Evolutionary conservation across 2,113 vertebrate species (phyloP), one percentile per base, ranked within the genome.

Genomic region (Cacatua alba): DNA sequence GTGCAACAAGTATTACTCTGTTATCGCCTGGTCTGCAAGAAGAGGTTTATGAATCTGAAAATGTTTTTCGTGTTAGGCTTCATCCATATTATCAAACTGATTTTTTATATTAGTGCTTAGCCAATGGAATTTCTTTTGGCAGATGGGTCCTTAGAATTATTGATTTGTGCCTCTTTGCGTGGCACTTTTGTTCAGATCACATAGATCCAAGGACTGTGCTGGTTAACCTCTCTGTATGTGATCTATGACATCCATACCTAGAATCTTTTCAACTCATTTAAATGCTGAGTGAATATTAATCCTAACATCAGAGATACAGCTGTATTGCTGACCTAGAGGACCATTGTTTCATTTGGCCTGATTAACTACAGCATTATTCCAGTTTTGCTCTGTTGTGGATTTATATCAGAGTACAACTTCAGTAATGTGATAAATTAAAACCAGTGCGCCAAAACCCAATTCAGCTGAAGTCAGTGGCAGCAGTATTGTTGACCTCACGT

Each of bases 381-480:
- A 33, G 6, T 65, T 94, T 71, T 88, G 33, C 19, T 86, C 64
- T 82, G 31, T 55, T 71, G 62, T 93, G 77, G 69, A 79, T 94
- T 94, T 95, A 35, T 90, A 86, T 94, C 64, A 78, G 52, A 15
- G 48, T 83, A 49, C 41, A 76, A 5, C 69, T 86, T 84, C 57
- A 72, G 52, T 69, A 92, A 95, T 16, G 39, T 49, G 41, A 82
- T 89, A 93, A 96, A 95, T 94, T 91, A 92, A 94, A 95, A 84
- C 12, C 69, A 79, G 57, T 21, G 9, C 0, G 0, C 69, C 94
- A 93, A 92, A 88, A 63, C 62, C 77, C 86, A 88, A 52, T 68
- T 95, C 92, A 88, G 70, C 68, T 89, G 65, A 86, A 82, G 90
- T 82, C 59, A 41, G 69, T 25, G 46, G 64, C 72, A 87, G 57